Evolutionary conservation across 2,888 invertebrate species (phyloP).

Genomic region (Drosophila algonquin): DNA sequence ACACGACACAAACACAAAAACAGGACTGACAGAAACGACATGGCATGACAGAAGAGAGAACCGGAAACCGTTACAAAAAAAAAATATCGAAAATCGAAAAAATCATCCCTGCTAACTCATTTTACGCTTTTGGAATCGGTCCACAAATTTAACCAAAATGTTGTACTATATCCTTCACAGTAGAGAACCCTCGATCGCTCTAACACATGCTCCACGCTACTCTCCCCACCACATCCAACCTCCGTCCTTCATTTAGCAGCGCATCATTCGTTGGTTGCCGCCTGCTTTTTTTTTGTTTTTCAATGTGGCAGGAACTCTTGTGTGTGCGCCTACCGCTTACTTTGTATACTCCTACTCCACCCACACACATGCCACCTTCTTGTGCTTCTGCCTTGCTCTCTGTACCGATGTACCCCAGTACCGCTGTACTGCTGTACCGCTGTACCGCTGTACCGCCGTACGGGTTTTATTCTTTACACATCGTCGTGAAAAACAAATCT

Average conservation of each 20-base stretch:
- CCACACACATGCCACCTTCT: conserved; percentile 16
- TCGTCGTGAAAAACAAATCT: conserved; percentile 37
- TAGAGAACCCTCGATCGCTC: background rate
- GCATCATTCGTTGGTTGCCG: background rate
- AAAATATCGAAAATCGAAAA: background rate
- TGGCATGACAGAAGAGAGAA: background rate
- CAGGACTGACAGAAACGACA: background rate
- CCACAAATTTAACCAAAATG: background rate
- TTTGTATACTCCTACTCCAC: background rate
- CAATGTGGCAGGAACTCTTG: background rate
- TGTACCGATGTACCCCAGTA: background rate
- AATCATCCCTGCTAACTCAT: background rate
- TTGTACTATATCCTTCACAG: background rate
- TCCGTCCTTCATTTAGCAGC: background rate
- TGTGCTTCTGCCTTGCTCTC: conserved; percentile 16
- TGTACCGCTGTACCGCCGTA: background rate
- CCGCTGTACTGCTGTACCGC: no score
- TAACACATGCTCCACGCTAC: background rate
- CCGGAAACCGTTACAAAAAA: background rate
- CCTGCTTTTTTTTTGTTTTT: background rate
- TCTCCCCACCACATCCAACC: background rate
- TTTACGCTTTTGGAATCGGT: background rate
- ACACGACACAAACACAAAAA: conserved; percentile 22
- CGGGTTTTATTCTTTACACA: background rate
- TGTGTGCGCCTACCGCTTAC: background rate